These are phyloP conservation scores for Oeneis ivallda DNA, from an alignment of 2,888 invertebrate species.

Conservation along the genomic window DNA sequence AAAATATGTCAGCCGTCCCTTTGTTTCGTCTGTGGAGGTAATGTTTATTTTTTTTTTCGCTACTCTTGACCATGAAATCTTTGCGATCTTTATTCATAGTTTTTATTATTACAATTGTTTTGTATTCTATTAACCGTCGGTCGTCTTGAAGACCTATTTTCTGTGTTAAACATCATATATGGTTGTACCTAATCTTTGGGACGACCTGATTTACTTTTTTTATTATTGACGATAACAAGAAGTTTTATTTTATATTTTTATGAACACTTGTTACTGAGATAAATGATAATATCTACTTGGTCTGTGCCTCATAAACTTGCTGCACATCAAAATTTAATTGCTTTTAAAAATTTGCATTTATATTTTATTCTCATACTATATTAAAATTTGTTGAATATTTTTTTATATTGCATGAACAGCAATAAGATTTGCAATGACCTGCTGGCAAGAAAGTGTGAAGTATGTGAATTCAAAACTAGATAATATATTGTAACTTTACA, in stretches of 20 bases:
- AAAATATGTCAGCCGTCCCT: constrained; percentile 64
- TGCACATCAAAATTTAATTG: no score
- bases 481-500: no score
- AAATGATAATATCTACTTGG: not conserved
- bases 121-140: constrained; percentile 28
- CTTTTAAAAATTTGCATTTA: no score
- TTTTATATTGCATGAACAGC: no score
- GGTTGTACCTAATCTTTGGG: not conserved
- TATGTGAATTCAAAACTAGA: no score
- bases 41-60: constrained; percentile 68
- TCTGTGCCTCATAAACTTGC: no score
- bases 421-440: no score
- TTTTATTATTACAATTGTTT: constrained; percentile 42
- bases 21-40: constrained; percentile 61
- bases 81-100: constrained; percentile 56
- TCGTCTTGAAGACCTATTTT: constrained; percentile 14
- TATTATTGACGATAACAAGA: not conserved
- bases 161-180: not conserved
- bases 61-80: constrained; percentile 78
- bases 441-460: no score
- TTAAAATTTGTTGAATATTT: no score
- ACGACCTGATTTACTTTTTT: constrained; percentile 25
- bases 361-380: no score
- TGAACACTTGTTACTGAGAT: not conserved
- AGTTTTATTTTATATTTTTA: not conserved